Evolutionary conservation across 2,888 invertebrate genomes (phyloP).

Genomic region (Myopa tessellatipennis): DNA sequence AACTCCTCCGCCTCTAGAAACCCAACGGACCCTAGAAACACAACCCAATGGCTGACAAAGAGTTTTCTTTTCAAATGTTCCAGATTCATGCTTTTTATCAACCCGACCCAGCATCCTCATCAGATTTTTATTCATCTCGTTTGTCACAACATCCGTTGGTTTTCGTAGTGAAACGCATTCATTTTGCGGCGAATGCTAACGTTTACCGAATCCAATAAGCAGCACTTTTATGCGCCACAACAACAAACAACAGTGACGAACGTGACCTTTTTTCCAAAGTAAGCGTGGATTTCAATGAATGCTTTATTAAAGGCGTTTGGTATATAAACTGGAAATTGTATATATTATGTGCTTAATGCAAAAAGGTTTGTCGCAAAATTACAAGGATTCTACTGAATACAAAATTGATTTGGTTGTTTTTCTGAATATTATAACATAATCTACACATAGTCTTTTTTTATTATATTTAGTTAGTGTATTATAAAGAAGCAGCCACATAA

Average conservation of each 20-base stretch:
- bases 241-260: conserved; percentile 18
- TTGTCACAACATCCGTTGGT: conserved; percentile 15
- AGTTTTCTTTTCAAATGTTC: too few species aligned
- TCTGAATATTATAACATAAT: too few species aligned
- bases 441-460: too few species aligned
- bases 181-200: neutral
- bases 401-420: too few species aligned
- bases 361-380: neutral
- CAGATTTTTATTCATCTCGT: neutral
- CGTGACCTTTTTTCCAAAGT: conserved; percentile 16
- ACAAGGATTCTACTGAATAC: neutral
- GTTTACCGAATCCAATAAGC: conserved; percentile 6
- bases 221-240: conserved; percentile 20
- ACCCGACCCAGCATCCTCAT: too few species aligned
- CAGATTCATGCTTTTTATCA: too few species aligned
- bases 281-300: neutral
- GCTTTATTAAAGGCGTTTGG: neutral
- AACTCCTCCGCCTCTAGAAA: too few species aligned
- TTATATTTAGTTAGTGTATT: too few species aligned
- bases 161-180: neutral
- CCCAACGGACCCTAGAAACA: too few species aligned
- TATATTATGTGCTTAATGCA: neutral
- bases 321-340: neutral
- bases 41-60: too few species aligned
- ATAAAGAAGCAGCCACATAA: too few species aligned